Conservation (phyloP, 2,888 invertebrate genomes). For the Hirtodrosophila cameraria region DNA sequence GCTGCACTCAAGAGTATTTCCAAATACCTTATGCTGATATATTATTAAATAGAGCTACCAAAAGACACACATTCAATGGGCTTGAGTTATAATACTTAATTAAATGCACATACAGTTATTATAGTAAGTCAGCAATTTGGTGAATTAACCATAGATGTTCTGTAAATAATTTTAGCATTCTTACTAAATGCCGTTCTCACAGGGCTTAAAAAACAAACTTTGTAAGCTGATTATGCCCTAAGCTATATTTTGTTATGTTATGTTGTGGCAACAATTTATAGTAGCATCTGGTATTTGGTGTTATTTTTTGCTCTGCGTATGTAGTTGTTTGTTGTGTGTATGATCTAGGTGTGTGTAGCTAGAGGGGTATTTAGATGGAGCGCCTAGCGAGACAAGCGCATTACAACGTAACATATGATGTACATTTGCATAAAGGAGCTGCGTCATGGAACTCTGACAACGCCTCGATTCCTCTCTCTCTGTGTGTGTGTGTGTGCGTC, state of each 20-base stretch:
- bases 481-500: not conserved
- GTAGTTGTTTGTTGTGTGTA: not conserved
- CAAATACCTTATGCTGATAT: not conserved
- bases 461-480: not conserved
- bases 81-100: not conserved
- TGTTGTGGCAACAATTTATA: conserved; percentile 36
- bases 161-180: no score
- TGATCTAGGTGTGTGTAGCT: not conserved
- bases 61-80: conserved; percentile 1
- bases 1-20: not conserved
- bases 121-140: no score
- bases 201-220: conserved; percentile 1
- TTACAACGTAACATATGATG: conserved; percentile 53
- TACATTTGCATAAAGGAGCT: conserved; percentile 41
- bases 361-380: conserved; percentile 7
- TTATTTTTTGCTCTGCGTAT: conserved; percentile 4
- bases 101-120: no score
- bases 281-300: conserved; percentile 37
- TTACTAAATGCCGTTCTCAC: no score
- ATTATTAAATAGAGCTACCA: not conserved
- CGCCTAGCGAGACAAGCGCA: conserved; percentile 55
- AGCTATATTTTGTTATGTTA: conserved; percentile 21
- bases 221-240: conserved; percentile 20
- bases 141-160: no score
- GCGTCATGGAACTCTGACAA: not conserved